Percentiles rank a stretch among this genome's conserved stretches.
phyloP scores from a whole-genome alignment of 2,797 vertebrate species.

The Poeciliopsis gracilis region DNA sequence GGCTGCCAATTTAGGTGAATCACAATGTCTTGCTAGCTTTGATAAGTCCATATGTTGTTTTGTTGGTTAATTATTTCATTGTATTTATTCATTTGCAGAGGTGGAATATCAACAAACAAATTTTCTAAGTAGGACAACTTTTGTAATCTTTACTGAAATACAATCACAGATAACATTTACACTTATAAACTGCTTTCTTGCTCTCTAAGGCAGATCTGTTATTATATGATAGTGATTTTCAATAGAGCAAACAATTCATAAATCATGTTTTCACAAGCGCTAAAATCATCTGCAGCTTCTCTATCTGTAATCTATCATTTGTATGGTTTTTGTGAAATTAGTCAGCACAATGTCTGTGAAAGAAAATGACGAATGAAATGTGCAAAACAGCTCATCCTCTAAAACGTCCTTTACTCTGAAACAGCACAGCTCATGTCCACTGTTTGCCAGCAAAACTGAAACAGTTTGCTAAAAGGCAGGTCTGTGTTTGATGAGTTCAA shows the following conservation, averaged over 20 bases:
- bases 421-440: constrained; percentile 30
- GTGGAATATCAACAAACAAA: background rate
- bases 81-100: background rate
- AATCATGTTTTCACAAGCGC: background rate
- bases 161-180: background rate
- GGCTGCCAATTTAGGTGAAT: background rate
- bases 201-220: background rate
- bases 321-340: background rate
- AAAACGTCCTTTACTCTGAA: constrained; percentile 13
- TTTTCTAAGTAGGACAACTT: background rate
- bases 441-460: constrained; percentile 42
- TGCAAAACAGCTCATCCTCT: background rate
- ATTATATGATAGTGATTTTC: background rate
- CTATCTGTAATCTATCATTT: background rate
- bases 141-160: background rate
- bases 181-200: background rate
- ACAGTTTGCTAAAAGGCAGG: constrained; percentile 52
- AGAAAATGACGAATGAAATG: constrained; percentile 1
- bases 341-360: background rate
- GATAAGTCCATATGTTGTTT: background rate
- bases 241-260: background rate
- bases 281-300: background rate
- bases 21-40: background rate
- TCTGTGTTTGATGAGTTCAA: constrained; percentile 52
- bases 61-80: background rate